Percentiles rank a stretch among this genome's conserved stretches.
Evolutionary conservation across 2,888 invertebrate genomes (phyloP).

Genomic region (Synanthedon myopaeformis): DNA sequence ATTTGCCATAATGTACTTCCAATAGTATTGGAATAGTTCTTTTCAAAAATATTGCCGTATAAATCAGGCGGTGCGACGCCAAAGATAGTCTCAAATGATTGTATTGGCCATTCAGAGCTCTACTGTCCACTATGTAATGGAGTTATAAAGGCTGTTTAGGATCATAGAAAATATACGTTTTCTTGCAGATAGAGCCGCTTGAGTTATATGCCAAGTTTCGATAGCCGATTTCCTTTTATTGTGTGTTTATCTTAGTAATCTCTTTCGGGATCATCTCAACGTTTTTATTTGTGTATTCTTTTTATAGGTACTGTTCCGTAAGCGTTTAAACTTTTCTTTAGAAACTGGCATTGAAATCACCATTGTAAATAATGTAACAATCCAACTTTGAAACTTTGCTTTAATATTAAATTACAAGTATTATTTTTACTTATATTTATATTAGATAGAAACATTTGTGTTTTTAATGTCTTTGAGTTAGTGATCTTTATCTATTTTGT

Average conservation of each 20-base stretch:
- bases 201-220: slow-evolving; percentile 45
- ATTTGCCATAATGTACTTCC: slow-evolving; percentile 17
- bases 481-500: no score
- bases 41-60: slow-evolving; percentile 36
- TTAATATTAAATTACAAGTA: no score
- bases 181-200: slow-evolving; percentile 20
- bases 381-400: no score
- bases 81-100: slow-evolving; percentile 30
- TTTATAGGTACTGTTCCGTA: neutral
- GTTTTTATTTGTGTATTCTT: slow-evolving; percentile 2
- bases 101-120: slow-evolving; percentile 31
- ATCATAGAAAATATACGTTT: slow-evolving; percentile 34
- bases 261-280: slow-evolving; percentile 4
- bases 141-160: slow-evolving; percentile 44
- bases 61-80: slow-evolving; percentile 36
- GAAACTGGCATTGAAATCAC: no score
- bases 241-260: slow-evolving; percentile 24
- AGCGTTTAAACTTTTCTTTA: no score
- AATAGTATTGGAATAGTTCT: slow-evolving; percentile 23
- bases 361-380: no score
- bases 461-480: no score
- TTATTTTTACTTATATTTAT: no score
- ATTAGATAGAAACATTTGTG: no score
- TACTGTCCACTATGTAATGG: slow-evolving; percentile 42
- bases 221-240: slow-evolving; percentile 33